Base-by-base conservation (phyloP, 2,113 vertebrate genomes). In the Cacatua alba region DNA sequence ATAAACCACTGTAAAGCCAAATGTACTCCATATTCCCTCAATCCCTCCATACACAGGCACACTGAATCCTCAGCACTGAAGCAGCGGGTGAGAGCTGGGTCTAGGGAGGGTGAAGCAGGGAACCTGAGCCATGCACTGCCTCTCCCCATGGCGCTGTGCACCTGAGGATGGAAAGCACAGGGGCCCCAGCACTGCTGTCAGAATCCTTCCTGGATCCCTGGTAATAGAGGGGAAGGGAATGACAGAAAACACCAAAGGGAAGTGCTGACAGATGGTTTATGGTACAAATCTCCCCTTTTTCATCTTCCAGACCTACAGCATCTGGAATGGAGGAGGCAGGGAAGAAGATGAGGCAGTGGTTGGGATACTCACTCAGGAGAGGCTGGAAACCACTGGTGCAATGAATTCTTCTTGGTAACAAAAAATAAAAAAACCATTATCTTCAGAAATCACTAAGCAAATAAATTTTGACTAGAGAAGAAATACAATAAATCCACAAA, bases 71-170 rank as follows among this genome's bases (percentile, higher is more conserved):
- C 63, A 25, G 35, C 59, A 26, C 13, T 5, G 39, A 59, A 67
- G 65, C 29, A 4, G 6, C 4, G 16, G 14, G 11, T 8, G 12
- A 25, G 59, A 49, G 37, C 26, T 69, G 59, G 4, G 18, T 28
- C 3, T 18, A 4, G 26, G 55, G 20, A 52, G 1, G 20, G 12
- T 0, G 0, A 52, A 74, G 49, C 6, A 17, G 53, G 23, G 59
- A 88, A 35, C 35, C 17, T 14, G 52, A 51, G 62, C 51, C 37
- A 5, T 4, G 26, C 29, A 2, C 17, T 44, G 41, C 41, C 26
- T 62, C 10, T 14, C 53, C 7, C 24, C 1, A 0, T 0, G 1
- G 35, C 3, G 1, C n/a, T 26, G 9, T 4, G 20, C 63, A 15
- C 68, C 41, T 20, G 2, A 48, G 37, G 18, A 13, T 31, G 53